Conservation (phyloP, 2,797 vertebrate species). For the Macropodus opercularis region DNA sequence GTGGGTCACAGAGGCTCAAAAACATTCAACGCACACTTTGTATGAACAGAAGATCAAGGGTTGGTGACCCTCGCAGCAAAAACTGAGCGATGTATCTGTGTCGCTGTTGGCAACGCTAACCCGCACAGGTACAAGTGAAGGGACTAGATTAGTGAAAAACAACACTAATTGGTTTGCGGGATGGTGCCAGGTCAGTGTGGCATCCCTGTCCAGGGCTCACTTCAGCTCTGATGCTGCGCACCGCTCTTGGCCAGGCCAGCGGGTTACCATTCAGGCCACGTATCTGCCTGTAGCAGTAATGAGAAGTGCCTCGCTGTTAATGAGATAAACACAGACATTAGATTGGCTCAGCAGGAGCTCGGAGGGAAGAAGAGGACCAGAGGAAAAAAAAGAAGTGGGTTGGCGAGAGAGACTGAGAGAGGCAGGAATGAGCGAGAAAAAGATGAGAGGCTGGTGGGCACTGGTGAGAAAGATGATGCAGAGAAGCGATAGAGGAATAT, state of each 20-base stretch:
- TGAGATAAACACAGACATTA: constrained; percentile 82
- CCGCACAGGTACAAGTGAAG: constrained; percentile 28
- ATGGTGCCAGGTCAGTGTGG: constrained; percentile 24
- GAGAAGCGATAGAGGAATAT: constrained; percentile 40
- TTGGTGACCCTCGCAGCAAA: background rate
- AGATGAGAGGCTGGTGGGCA: constrained; percentile 10
- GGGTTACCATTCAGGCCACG: constrained; percentile 73
- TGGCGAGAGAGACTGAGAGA: constrained; percentile 1
- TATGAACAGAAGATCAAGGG: constrained; percentile 1
- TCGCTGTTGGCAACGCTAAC: constrained; percentile 14
- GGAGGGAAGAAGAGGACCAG: constrained; percentile 35
- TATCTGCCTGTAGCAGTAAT: constrained; percentile 66
- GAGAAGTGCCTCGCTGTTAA: constrained; percentile 71
- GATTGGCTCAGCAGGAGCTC: constrained; percentile 63
- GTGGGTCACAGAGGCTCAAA: background rate
- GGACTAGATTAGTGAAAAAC: constrained; percentile 35
- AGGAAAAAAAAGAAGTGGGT: constrained; percentile 7
- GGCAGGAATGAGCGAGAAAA: background rate
- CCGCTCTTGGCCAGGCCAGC: constrained; percentile 34
- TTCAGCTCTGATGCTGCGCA: background rate
- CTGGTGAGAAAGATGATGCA: constrained; percentile 23
- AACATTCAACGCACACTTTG: background rate
- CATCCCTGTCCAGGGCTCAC: constrained; percentile 42
- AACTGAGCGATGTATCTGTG: constrained; percentile 1
- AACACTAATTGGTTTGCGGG: constrained; percentile 58